Conservation (phyloP, 2,113 vertebrate species). For the Bettongia penicillata region DNA sequence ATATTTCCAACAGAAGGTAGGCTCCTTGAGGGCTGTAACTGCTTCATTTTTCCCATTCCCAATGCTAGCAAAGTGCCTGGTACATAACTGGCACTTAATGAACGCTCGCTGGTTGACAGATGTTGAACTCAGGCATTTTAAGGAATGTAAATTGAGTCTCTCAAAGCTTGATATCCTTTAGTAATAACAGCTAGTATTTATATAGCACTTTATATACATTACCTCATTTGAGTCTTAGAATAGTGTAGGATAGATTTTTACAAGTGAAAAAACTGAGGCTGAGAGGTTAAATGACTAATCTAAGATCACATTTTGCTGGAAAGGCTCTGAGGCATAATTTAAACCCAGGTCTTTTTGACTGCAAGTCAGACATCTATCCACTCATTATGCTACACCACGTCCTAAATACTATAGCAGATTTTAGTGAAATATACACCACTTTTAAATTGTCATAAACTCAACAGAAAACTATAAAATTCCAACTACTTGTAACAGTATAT, state of each 20-base stretch:
- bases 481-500: background rate
- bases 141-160: background rate
- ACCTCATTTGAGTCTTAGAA: background rate
- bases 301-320: background rate
- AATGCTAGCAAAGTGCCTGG: background rate
- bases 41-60: background rate
- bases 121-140: background rate
- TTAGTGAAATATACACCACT: background rate
- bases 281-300: background rate
- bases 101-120: background rate
- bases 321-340: background rate
- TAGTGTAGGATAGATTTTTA: background rate
- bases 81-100: background rate
- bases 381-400: background rate
- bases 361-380: background rate
- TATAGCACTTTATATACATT: background rate
- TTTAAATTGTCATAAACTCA: background rate
- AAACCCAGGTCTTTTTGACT: background rate
- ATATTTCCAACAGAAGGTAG: background rate
- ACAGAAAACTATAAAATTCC: background rate
- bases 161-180: background rate
- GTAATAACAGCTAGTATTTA: background rate
- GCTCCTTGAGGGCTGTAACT: background rate
- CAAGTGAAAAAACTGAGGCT: background rate
- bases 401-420: background rate